These are phyloP conservation scores for Tychaedon coryphoeus DNA, from an alignment of 2,113 vertebrate species.

Conservation along the genomic window DNA sequence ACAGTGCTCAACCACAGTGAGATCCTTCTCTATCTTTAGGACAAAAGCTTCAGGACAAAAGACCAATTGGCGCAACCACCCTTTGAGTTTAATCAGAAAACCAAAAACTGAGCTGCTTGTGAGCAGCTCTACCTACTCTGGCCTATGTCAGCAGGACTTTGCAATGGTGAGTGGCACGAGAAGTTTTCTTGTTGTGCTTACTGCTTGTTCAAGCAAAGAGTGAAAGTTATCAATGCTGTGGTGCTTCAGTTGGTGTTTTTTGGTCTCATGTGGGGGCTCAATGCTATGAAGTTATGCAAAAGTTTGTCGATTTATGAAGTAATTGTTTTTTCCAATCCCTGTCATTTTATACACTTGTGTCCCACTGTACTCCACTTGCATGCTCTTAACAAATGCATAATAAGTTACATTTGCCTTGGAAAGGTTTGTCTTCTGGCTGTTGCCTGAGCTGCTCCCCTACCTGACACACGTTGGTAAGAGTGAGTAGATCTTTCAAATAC, in stretches of 20 bases:
- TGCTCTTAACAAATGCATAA: neutral
- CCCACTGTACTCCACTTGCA: neutral
- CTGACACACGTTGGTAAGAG: accelerated
- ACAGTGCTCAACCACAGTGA: neutral
- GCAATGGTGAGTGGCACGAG: neutral
- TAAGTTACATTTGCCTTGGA: neutral
- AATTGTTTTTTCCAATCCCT: neutral
- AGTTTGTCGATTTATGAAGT: neutral
- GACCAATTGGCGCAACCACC: neutral
- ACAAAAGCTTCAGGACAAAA: neutral
- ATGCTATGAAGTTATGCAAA: neutral
- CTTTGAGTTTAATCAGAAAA: neutral
- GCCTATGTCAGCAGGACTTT: neutral
- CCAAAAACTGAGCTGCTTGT: neutral
- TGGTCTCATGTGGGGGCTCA: neutral
- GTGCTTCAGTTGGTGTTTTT: neutral
- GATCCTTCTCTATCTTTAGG: neutral
- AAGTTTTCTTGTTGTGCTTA: neutral
- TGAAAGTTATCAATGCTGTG: neutral
- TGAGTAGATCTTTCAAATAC: neutral
- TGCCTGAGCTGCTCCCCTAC: neutral
- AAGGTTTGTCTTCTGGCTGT: neutral
- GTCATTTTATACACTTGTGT: neutral
- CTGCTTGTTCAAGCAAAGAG: neutral
- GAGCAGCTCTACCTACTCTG: neutral